Evolutionary conservation across 2,797 vertebrate genomes (phyloP).

Genomic region (Arnoldichthys spilopterus): DNA sequence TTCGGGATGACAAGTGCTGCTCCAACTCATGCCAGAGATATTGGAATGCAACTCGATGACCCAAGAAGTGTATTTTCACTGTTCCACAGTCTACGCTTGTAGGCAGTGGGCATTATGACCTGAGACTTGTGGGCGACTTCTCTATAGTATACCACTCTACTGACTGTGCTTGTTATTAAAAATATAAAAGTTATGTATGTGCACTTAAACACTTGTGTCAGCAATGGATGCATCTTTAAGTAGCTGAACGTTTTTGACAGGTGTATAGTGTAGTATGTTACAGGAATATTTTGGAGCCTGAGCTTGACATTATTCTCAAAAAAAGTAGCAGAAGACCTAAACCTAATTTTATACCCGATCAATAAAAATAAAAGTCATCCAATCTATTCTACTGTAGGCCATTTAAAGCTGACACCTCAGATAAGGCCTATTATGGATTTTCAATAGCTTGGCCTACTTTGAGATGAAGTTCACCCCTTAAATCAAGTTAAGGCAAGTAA

Average conservation of each 20-base stretch:
- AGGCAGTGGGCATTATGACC: background rate
- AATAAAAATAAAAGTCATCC: too few relatives aligned
- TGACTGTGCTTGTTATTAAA: background rate
- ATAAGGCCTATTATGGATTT: conserved; percentile 13
- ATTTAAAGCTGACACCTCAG: conserved; percentile 16
- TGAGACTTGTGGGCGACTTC: background rate
- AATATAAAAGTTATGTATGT: background rate
- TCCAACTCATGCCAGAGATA: background rate
- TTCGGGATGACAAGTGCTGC: background rate
- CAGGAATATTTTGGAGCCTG: background rate
- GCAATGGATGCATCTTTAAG: too few relatives aligned
- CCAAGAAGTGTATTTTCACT: background rate
- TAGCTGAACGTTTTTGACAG: too few relatives aligned
- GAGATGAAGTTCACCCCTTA: background rate
- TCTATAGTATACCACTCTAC: too few relatives aligned
- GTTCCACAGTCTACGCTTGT: too few relatives aligned
- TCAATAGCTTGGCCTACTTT: background rate
- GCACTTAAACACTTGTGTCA: background rate
- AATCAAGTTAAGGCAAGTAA: too few relatives aligned
- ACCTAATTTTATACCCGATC: background rate
- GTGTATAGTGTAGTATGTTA: background rate
- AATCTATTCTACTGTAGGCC: background rate
- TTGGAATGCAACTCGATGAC: background rate
- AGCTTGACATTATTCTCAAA: too few relatives aligned
- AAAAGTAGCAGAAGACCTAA: background rate